Evolutionary conservation across 2,797 vertebrate genomes (phyloP), one percentile per base, ranked within the genome.

Genomic region (Allobates femoralis): DNA sequence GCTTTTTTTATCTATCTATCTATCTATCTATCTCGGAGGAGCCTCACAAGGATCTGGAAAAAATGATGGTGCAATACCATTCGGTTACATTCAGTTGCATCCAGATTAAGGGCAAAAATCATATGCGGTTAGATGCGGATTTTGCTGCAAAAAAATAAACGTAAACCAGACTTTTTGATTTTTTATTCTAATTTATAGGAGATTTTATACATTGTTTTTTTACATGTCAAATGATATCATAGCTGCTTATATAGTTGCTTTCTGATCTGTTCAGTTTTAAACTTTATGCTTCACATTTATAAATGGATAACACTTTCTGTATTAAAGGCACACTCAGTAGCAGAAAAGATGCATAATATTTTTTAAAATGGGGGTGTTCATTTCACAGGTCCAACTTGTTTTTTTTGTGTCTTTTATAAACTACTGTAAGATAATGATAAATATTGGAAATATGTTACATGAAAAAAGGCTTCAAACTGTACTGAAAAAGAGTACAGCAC

Each of bases 381-480:
- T 62, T 11, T 62, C 26, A 11, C 1, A 60, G 23, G 10, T 15
- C 12, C 3, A 3, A 15, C 51, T 53, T 62, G 0, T 26, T 28
- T 62, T 16, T 67, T 30, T 69, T 34, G 66, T 1, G 30, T 69
- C 19, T 69, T 69, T 5, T 62, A 56, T 21, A 30, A 55, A 7
- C 19, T 0, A 32, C 34, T 32, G 6, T 14, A 82, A 71, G 64
- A 34, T 30, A 34, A 34, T 55, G 30, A 82, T 34, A 51, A 55
- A 82, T 56, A 53, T 37, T 37, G 21, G 50, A 55, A 32, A 82
- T 55, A n/a, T 21, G 46, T 37, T 79, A 71, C 50, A 82, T 82
- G 71, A 55, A 81, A 69, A 82, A 23, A 82, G 30, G 66, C 71
- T 69, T 82, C n/a, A 28, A 55, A 55, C 41, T 71, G 50, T 50